Conservation (phyloP, 2,113 vertebrate genomes). For the Salvelinus fontinalis region DNA sequence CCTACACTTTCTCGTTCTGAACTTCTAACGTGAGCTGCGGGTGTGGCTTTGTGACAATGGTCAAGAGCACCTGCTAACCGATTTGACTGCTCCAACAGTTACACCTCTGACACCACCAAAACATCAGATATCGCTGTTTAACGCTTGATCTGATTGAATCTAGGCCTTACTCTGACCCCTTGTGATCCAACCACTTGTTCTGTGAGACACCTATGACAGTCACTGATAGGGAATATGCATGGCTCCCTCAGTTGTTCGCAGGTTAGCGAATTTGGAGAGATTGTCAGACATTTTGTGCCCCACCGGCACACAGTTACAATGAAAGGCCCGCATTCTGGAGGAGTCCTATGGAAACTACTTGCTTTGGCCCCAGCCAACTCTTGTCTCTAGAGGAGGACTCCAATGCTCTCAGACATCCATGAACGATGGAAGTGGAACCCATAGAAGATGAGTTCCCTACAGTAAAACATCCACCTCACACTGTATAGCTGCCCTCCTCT, state of each 20-base stretch:
- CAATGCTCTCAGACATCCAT: slow-evolving; percentile 2
- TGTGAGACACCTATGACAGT: slow-evolving; percentile 19
- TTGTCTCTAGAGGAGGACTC: neutral
- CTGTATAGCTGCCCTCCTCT: slow-evolving; percentile 20
- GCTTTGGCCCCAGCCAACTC: slow-evolving; percentile 8
- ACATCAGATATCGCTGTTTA: no score
- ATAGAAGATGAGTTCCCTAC: neutral
- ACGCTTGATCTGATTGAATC: no score
- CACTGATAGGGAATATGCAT: neutral
- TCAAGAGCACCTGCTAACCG: no score
- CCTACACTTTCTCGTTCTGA: no score
- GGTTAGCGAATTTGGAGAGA: slow-evolving; percentile 15
- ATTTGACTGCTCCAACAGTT: no score
- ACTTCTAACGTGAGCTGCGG: no score
- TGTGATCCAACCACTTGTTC: slow-evolving; percentile 13
- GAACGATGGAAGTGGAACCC: slow-evolving; percentile 31
- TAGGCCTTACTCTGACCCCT: slow-evolving; percentile 9
- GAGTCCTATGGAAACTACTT: slow-evolving; percentile 18
- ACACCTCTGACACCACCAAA: no score
- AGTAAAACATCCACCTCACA: slow-evolving; percentile 5
- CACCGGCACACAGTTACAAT: slow-evolving; percentile 11
- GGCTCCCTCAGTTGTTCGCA: slow-evolving; percentile 10
- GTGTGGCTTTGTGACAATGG: no score
- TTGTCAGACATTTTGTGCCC: slow-evolving; percentile 15
- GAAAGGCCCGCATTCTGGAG: slow-evolving; percentile 28